Conservation (phyloP, 1,140 invertebrate genomes). For the Ctenoplectra terminalis region DNA sequence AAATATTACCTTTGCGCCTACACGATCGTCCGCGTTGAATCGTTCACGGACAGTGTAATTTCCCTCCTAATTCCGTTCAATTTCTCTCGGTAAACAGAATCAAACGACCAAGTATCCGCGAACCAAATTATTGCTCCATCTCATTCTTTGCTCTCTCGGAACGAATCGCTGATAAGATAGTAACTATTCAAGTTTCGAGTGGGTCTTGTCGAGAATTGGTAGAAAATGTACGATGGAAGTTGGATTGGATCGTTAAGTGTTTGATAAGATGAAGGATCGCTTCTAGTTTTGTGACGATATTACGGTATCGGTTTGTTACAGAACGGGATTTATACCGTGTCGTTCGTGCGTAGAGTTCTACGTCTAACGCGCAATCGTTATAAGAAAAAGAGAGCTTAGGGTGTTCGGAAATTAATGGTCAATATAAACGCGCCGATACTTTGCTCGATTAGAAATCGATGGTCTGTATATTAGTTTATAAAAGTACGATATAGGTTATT, state of each 20-base stretch:
- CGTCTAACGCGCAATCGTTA: too few relatives aligned
- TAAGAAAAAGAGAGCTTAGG: too few relatives aligned
- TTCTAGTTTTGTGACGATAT: neutral
- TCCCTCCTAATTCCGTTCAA: constrained; percentile 2
- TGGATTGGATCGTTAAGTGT: neutral
- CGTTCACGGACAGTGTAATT: neutral
- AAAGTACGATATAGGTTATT: too few relatives aligned
- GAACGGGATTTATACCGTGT: too few relatives aligned
- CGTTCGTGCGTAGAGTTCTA: too few relatives aligned
- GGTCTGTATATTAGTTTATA: too few relatives aligned
- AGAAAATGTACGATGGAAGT: neutral
- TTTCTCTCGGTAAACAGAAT: constrained; percentile 1
- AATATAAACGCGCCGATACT: too few relatives aligned
- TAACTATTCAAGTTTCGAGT: neutral
- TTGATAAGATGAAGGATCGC: neutral
- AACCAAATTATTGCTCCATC: neutral
- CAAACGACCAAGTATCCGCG: neutral
- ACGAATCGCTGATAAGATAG: neutral
- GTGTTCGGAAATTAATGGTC: too few relatives aligned
- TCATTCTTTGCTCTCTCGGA: neutral
- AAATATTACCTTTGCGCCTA: constrained; percentile 51
- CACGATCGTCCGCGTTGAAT: neutral
- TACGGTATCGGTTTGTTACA: neutral
- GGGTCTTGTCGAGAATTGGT: neutral
- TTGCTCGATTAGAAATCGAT: too few relatives aligned